Evolutionary conservation across 2,888 invertebrate species (phyloP).

Genomic region (Smittia sp.): DNA sequence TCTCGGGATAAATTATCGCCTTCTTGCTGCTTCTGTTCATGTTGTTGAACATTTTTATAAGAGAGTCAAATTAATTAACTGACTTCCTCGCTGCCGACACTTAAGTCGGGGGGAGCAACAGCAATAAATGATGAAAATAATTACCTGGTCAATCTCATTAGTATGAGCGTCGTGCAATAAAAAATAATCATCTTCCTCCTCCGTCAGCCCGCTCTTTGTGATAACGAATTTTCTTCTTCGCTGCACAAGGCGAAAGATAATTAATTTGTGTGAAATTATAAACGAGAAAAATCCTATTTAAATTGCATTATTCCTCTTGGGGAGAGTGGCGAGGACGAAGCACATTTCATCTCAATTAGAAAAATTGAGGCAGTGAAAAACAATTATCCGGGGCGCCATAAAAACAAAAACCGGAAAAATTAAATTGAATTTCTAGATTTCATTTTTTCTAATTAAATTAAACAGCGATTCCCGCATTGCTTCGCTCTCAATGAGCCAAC

Average conservation of each 20-base stretch:
- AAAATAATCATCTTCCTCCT: slow-evolving; percentile 20
- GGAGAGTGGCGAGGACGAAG: background rate
- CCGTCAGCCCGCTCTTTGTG: background rate
- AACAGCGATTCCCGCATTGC: slow-evolving; percentile 25
- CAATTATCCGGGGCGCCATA: background rate
- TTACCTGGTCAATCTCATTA: slow-evolving; percentile 39
- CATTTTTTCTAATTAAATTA: slow-evolving; percentile 24
- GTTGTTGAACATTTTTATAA: slow-evolving; percentile 5
- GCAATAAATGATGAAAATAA: slow-evolving; percentile 34
- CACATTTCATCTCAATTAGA: slow-evolving; percentile 36
- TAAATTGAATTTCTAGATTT: slow-evolving; percentile 29
- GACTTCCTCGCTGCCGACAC: background rate
- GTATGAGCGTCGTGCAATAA: slow-evolving; percentile 6
- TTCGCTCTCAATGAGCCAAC: background rate
- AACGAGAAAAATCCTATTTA: background rate
- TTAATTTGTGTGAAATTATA: background rate
- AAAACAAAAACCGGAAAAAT: slow-evolving; percentile 8
- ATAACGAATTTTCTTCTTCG: background rate
- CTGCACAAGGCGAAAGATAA: background rate
- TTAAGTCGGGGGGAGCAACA: background rate
- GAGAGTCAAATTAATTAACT: slow-evolving; percentile 35
- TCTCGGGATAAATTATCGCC: slow-evolving; percentile 26
- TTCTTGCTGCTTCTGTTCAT: background rate
- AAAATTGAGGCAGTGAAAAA: background rate
- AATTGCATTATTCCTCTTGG: background rate